phyloP scores from a whole-genome alignment of 1,140 invertebrate genomes.

The Venturia canescens region DNA sequence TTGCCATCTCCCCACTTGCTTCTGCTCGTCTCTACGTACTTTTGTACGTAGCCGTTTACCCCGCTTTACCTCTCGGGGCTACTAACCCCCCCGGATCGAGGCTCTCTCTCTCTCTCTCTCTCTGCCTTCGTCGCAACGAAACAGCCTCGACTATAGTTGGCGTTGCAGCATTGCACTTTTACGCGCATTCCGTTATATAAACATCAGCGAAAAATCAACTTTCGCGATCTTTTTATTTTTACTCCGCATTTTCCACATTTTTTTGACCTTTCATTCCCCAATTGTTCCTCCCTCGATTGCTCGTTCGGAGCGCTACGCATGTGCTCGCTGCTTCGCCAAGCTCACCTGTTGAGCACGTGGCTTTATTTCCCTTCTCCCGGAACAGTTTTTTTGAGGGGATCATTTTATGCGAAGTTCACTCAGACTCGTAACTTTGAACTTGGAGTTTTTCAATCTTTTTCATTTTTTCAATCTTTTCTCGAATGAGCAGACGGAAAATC shows the following conservation, averaged over 20 bases:
- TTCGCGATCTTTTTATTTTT: not conserved
- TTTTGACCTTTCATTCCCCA: not conserved
- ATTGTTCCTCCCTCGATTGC: too few species aligned
- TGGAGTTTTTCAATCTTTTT: too few species aligned
- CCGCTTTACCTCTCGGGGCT: not conserved
- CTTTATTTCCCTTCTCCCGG: too few species aligned
- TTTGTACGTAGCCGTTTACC: not conserved
- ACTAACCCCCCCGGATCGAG: not conserved
- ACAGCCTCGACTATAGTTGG: not conserved
- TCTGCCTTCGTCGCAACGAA: not conserved
- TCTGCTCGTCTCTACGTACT: not conserved
- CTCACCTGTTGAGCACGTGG: too few species aligned
- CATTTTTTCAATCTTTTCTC: too few species aligned
- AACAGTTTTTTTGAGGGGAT: not conserved
- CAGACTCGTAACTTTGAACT: too few species aligned
- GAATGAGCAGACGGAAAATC: too few species aligned
- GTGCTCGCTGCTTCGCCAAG: too few species aligned
- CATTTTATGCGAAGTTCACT: too few species aligned
- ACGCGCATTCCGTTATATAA: not conserved
- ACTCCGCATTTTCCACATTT: not conserved
- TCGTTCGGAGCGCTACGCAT: too few species aligned
- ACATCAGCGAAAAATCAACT: not conserved
- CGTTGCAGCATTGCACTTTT: not conserved
- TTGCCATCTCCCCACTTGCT: not conserved
- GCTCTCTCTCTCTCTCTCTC: too few species aligned